These are phyloP conservation scores for Antigone vipio DNA, from an alignment of 2,113 vertebrate species.

Conservation along the genomic window DNA sequence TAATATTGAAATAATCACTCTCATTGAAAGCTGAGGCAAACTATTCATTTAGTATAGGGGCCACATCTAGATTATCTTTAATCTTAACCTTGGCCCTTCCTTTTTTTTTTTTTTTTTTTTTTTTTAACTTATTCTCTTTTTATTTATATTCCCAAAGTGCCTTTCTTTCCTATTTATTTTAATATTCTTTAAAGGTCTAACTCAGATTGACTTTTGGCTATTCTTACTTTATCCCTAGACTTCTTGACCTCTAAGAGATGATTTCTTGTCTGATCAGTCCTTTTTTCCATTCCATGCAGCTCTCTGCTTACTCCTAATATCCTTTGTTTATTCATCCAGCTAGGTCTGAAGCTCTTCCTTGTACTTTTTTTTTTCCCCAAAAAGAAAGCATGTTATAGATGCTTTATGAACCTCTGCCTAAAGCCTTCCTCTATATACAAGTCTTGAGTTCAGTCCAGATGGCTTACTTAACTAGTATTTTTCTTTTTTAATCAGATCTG, in stretches of 20 bases:
- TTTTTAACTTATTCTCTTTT: not conserved
- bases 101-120: not conserved
- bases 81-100: not conserved
- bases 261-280: slow-evolving; percentile 12
- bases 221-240: not conserved
- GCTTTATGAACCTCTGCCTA: not conserved
- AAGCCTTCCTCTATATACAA: not conserved
- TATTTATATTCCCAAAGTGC: not conserved
- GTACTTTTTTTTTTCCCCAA: not conserved
- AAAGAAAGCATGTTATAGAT: not conserved
- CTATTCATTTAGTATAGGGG: not conserved
- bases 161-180: slow-evolving; percentile 28
- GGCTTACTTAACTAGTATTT: not conserved
- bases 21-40: not conserved
- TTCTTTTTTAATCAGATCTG: not conserved
- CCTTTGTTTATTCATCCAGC: slow-evolving; percentile 3
- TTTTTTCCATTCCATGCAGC: not conserved
- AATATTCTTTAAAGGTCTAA: not conserved
- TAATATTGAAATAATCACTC: not conserved
- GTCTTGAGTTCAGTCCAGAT: not conserved
- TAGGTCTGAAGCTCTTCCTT: not conserved
- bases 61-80: not conserved
- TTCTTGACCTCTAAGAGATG: not conserved
- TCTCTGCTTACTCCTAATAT: not conserved
- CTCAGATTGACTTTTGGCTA: not conserved